Percentiles rank a stretch among this genome's conserved stretches.
These are phyloP conservation scores for Enteromius fasciolatus DNA, from an alignment of 2,797 vertebrate genomes.

Conservation along the genomic window DNA sequence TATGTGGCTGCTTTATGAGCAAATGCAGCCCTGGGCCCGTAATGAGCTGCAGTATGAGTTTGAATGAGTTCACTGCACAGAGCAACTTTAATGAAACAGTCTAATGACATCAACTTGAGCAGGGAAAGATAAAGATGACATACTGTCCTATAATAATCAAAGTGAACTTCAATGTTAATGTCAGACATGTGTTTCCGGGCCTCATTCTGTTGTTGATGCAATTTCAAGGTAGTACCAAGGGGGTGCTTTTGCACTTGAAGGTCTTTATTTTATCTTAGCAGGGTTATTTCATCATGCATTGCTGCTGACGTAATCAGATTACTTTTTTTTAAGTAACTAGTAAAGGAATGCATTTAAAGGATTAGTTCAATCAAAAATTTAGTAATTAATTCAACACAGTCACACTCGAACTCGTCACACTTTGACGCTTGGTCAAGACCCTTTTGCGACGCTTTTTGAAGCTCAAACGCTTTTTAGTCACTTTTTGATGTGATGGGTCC, in stretches of 20 bases:
- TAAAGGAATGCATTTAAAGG: neutral
- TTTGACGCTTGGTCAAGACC: too few relatives aligned
- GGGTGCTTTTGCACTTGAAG: too few relatives aligned
- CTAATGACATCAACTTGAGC: conserved; percentile 45
- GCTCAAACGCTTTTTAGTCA: too few relatives aligned
- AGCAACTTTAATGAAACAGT: conserved; percentile 59
- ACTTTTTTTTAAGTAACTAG: neutral
- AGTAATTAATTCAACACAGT: too few relatives aligned
- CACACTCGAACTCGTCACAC: too few relatives aligned
- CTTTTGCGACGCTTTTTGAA: too few relatives aligned
- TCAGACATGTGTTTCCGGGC: conserved; percentile 1
- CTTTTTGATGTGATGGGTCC: too few relatives aligned
- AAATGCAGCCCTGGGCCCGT: conserved; percentile 50
- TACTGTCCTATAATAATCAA: conserved; percentile 49
- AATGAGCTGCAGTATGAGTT: conserved; percentile 64
- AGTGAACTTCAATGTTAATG: conserved; percentile 54
- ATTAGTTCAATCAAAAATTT: too few relatives aligned
- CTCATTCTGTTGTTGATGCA: conserved; percentile 40
- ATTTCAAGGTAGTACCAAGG: neutral
- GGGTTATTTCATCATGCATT: too few relatives aligned
- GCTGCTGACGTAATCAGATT: neutral
- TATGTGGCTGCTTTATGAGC: conserved; percentile 64
- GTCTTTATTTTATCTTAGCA: too few relatives aligned
- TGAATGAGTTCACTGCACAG: conserved; percentile 65
- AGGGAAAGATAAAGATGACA: conserved; percentile 54